Evolutionary conservation across 2,888 invertebrate genomes (phyloP).

Genomic region (Selenia dentaria): DNA sequence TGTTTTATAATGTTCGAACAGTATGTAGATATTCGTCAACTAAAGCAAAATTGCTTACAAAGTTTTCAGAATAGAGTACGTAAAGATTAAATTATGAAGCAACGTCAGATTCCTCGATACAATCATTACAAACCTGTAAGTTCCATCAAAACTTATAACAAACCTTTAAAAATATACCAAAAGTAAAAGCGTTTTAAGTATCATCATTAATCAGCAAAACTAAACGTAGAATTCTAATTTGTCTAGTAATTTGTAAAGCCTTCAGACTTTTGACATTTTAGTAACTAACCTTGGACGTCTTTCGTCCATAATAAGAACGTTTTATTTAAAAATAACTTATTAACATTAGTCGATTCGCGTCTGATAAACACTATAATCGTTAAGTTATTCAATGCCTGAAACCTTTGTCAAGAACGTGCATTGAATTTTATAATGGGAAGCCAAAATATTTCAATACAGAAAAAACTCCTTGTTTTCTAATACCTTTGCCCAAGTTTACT

Average conservation of each 20-base stretch:
- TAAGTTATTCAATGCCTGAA: conserved; percentile 7
- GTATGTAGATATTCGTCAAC: no score
- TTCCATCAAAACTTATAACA: no score
- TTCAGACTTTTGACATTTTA: conserved; percentile 16
- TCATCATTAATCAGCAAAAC: conserved; percentile 2
- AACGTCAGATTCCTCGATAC: no score
- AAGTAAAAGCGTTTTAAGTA: not conserved
- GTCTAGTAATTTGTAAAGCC: conserved; percentile 7
- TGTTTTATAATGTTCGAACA: no score
- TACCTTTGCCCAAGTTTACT: no score
- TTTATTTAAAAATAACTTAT: conserved; percentile 20
- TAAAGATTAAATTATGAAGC: no score
- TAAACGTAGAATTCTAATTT: conserved; percentile 11
- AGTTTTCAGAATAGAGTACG: no score
- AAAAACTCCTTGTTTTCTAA: no score
- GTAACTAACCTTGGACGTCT: conserved; percentile 8
- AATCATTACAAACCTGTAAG: no score
- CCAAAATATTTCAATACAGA: no score
- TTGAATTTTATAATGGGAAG: not conserved
- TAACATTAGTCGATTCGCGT: conserved; percentile 8
- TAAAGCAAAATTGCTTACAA: no score
- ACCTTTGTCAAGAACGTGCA: conserved; percentile 13
- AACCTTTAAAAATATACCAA: not conserved
- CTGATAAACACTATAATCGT: conserved; percentile 15
- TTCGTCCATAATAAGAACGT: conserved; percentile 21